Evolutionary conservation across 1,140 invertebrate genomes (phyloP).

Genomic region (Zaprionus taronus): DNA sequence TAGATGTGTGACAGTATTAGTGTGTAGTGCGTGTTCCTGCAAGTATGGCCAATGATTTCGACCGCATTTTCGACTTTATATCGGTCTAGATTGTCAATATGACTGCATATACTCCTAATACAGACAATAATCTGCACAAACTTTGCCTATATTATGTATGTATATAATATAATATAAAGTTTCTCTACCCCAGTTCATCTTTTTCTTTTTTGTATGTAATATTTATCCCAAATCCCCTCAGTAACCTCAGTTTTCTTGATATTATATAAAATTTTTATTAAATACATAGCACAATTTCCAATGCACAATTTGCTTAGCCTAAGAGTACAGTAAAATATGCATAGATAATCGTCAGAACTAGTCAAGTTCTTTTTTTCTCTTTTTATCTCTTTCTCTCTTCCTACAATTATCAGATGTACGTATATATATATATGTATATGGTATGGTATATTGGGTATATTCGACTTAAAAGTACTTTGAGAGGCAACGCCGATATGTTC

Average conservation of each 20-base stretch:
- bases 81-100: no score
- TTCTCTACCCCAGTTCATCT: no score
- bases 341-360: slow-evolving; percentile 24
- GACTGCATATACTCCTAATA: no score
- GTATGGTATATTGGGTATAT: not conserved
- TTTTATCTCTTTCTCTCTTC: not conserved
- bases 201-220: no score
- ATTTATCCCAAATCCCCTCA: no score
- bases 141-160: no score
- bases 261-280: slow-evolving; percentile 22
- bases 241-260: not conserved
- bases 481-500: slow-evolving; percentile 78
- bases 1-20: no score
- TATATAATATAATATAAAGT: no score
- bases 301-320: slow-evolving; percentile 33
- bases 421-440: slow-evolving; percentile 1
- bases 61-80: no score
- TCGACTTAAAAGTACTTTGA: slow-evolving; percentile 54
- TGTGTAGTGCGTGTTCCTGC: no score
- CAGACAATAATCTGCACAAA: no score
- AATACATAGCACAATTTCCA: slow-evolving; percentile 46
- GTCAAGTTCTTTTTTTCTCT: not conserved
- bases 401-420: slow-evolving; percentile 4
- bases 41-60: no score
- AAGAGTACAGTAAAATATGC: slow-evolving; percentile 27